These are phyloP conservation scores for Bembecia ichneumoniformis DNA, from an alignment of 2,888 invertebrate genomes.

Conservation along the genomic window DNA sequence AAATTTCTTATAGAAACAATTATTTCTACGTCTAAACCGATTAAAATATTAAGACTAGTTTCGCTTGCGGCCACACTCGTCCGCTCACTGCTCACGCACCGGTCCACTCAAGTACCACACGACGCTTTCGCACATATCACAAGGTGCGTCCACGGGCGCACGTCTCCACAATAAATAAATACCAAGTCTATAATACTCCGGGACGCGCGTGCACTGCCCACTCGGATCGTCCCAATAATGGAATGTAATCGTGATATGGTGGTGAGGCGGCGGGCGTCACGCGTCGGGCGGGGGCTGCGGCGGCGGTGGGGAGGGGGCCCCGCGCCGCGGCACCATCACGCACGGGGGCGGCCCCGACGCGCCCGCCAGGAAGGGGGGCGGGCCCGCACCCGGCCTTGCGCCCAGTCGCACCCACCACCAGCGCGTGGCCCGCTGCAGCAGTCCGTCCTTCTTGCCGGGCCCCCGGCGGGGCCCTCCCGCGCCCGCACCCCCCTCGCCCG, in stretches of 20 bases:
- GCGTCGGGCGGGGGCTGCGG: slow-evolving; percentile 26
- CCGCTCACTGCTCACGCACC: slow-evolving; percentile 16
- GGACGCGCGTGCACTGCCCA: slow-evolving; percentile 48
- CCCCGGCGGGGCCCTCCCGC: slow-evolving; percentile 21
- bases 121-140: slow-evolving; percentile 33
- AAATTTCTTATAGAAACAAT: slow-evolving; percentile 42
- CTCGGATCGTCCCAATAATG: slow-evolving; percentile 61
- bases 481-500: slow-evolving; percentile 19
- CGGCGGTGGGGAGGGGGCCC: slow-evolving; percentile 13
- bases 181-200: slow-evolving; percentile 65
- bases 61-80: slow-evolving; percentile 20
- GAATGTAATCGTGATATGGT: slow-evolving; percentile 69
- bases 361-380: slow-evolving; percentile 5
- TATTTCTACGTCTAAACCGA: slow-evolving; percentile 37
- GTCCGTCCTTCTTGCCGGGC: slow-evolving; percentile 58
- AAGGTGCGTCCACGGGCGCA: slow-evolving; percentile 21
- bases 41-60: slow-evolving; percentile 44
- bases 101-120: slow-evolving; percentile 21
- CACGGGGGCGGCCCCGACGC: slow-evolving; percentile 32
- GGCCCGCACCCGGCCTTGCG: slow-evolving; percentile 36
- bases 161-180: slow-evolving; percentile 63
- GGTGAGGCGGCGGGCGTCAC: slow-evolving; percentile 30
- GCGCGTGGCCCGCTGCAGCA: slow-evolving; percentile 67
- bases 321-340: slow-evolving; percentile 43
- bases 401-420: slow-evolving; percentile 71